Base-by-base conservation (phyloP, 2,797 vertebrate genomes). In the Poecilia gillii region DNA sequence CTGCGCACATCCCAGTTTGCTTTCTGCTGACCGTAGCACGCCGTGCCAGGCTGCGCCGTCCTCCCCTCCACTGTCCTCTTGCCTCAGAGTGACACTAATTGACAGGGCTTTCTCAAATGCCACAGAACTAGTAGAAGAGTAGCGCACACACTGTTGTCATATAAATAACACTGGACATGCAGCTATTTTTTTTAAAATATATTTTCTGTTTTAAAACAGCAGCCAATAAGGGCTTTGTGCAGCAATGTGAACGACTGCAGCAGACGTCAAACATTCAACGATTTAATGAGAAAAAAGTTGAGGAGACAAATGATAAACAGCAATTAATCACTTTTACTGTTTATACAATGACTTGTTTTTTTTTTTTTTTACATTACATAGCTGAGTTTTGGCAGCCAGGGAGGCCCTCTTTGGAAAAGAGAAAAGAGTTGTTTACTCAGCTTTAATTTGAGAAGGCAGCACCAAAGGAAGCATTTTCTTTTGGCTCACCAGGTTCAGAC, bases 1-100 rank as follows among this genome's bases (percentile, higher is more conserved):
- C 59, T 39, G 55, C 71, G 78, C 85, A 53, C 39, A 12, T 82
- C 78, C 75, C 77, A 85, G 59, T 87, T 79, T 81, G 46, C 55
- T 78, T 83, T 88, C 74, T 75, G 78, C 85, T 86, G 85, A 91
- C 36, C 13, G 18, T 70, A 82, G 88, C 87, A 82, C 20, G 59
- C 31, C 59, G 36, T 62, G 20, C n/a, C 41, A 0, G 70, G 6
- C 47, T 82, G 47, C 28, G 36, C 57, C 46, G 20, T 81, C 39
- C 57, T 71, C 59, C 68, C 84, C 41, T 45, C 66, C 66, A 46
- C 71, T 14, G 47, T 73, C 36, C 71, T 25, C 39, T 25, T 80
- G 57, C 72, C 3, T 53, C 74, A 73, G 41, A 46, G 18, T 71
- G 66, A 57, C 9, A 13, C 53, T 79, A 74, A 13, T 43, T 49